Conservation (phyloP, 2,888 invertebrate genomes). For the Cephus sareptanus region DNA sequence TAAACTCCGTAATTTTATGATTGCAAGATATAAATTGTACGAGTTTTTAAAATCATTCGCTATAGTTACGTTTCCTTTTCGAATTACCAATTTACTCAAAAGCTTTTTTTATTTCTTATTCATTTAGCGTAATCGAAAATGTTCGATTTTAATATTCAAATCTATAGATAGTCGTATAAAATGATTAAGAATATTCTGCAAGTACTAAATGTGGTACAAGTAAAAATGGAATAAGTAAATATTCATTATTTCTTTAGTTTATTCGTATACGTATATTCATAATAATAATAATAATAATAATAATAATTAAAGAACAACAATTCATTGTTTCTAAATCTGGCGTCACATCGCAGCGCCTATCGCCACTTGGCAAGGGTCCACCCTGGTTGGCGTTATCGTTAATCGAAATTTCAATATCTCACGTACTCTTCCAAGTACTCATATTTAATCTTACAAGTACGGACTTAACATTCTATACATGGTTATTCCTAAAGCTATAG, state of each 20-base stretch:
- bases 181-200: not conserved
- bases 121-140: no score
- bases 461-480: slow-evolving; percentile 9
- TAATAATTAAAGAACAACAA: slow-evolving; percentile 35
- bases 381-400: slow-evolving; percentile 4
- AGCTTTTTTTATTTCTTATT: no score
- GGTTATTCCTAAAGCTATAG: not conserved
- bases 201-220: not conserved
- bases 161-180: not conserved
- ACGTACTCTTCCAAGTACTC: not conserved
- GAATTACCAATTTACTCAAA: not conserved
- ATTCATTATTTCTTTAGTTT: not conserved
- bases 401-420: not conserved
- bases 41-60: not conserved
- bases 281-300: slow-evolving; percentile 25
- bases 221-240: not conserved
- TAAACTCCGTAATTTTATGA: not conserved
- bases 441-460: slow-evolving; percentile 1
- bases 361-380: slow-evolving; percentile 22
- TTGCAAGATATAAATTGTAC: not conserved
- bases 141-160: not conserved
- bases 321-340: slow-evolving; percentile 33
- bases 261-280: slow-evolving; percentile 16
- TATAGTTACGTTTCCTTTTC: not conserved
- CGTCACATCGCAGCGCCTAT: slow-evolving; percentile 32